Evolutionary conservation across 1,140 invertebrate genomes (phyloP), one percentile per base, ranked within the genome.

Genomic region (Theocolax elegans): DNA sequence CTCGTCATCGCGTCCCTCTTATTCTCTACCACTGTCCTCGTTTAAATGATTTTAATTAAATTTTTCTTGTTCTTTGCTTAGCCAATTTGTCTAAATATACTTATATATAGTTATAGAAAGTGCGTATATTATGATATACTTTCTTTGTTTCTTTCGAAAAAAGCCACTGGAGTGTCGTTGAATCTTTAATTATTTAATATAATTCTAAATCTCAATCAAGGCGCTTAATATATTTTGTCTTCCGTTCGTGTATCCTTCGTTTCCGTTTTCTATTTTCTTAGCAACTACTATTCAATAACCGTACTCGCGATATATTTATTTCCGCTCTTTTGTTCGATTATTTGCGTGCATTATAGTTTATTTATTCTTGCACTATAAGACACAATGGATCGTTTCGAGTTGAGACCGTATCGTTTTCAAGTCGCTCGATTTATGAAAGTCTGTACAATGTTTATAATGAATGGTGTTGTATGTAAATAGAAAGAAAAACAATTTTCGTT

Each of bases 1-100:
- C 46, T 46, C 67, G 60, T 56, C 67, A 64, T 70, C 54, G 44
- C 29, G 42, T 60, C 54, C 42, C 25, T 62, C 48, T 10, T 31
- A 40, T 17, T 13, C 2, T 40, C 31, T 27, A 38, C 0, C 13
- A 19, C 4, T 10, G n/a, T 53, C n/a, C 35, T 64, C 19, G 38
- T 42, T 42, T 40, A 59, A 59, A 8, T 10, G 31, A 35, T 59
- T 42, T 10, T 23, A 25, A 40, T n/a, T n/a, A 42, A 6, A 19
- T 42, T 56, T 35, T 35, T 59, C 21, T n/a, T 4, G 1, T 25
- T 56, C 21, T 29, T 2, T 10, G 15, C 15, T 6, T 62, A 23
- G 38, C 21, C n/a, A n/a, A n/a, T n/a, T n/a, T n/a, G n/a, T n/a
- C n/a, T n/a, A n/a, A n/a, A n/a, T n/a, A n/a, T n/a, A n/a, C n/a